Percentiles rank a stretch among this genome's conserved stretches.
Conservation (phyloP, 2,888 invertebrate species). For the Hololepta plana region DNA sequence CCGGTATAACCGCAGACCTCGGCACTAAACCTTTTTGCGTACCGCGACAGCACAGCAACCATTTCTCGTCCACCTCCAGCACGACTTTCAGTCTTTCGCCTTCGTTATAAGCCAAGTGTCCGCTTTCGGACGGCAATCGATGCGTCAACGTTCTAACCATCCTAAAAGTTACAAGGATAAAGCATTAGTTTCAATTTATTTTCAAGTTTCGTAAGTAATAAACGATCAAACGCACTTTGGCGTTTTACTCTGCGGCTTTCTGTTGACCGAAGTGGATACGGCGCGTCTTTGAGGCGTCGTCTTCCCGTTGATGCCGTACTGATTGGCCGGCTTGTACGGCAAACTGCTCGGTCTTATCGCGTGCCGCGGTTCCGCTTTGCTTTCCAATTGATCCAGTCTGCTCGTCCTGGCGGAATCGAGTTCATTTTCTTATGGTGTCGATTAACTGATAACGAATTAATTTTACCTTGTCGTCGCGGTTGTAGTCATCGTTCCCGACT, state of each 20-base stretch:
- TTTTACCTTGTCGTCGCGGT: no score
- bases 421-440: not conserved
- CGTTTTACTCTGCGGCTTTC: conserved; percentile 29
- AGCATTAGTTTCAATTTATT: not conserved
- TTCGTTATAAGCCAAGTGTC: conserved; percentile 59
- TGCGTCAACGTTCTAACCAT: conserved; percentile 58
- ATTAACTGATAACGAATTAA: not conserved
- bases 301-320: conserved; percentile 19
- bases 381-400: conserved; percentile 38
- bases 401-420: conserved; percentile 29
- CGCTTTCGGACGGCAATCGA: conserved; percentile 56
- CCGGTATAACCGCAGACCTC: conserved; percentile 43
- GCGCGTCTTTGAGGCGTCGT: conserved; percentile 38
- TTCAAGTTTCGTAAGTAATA: conserved; percentile 3
- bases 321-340: conserved; percentile 39
- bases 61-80: conserved; percentile 57
- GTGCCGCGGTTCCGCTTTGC: conserved; percentile 23
- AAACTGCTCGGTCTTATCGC: conserved; percentile 45
- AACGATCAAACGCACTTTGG: conserved; percentile 3
- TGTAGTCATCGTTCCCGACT: no score
- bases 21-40: conserved; percentile 63
- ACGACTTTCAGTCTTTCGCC: conserved; percentile 56
- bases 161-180: conserved; percentile 25
- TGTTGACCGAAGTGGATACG: conserved; percentile 44
- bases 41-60: conserved; percentile 57